Evolutionary conservation across 2,888 invertebrate genomes (phyloP).

Genomic region (Theretra japonica): DNA sequence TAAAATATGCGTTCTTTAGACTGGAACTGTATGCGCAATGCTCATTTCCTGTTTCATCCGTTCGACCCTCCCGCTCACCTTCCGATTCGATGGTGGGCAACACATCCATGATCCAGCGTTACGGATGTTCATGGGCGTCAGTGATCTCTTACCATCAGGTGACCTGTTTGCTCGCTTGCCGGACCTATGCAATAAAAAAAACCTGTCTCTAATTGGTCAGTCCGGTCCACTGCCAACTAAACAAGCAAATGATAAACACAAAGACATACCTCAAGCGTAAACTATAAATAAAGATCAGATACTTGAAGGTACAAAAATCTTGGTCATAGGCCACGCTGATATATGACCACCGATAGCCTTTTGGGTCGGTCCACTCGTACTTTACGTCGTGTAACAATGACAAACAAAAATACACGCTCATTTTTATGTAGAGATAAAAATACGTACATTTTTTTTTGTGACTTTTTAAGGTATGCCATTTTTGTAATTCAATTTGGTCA

Average conservation of each 20-base stretch:
- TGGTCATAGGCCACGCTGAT: conserved; percentile 24
- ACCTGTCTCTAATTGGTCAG: no score
- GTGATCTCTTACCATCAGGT: no score
- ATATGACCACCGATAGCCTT: conserved; percentile 21
- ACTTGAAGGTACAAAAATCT: conserved; percentile 1
- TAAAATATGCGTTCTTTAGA: no score
- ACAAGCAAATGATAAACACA: no score
- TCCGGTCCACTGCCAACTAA: not conserved
- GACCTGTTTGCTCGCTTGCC: no score
- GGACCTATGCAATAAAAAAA: no score
- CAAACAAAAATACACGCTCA: conserved; percentile 20
- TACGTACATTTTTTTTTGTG: not conserved
- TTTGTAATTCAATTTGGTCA: not conserved
- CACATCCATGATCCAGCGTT: no score
- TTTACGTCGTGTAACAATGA: conserved; percentile 24
- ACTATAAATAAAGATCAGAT: conserved; percentile 20
- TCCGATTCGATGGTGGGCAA: no score
- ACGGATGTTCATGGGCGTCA: no score
- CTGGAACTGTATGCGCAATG: no score
- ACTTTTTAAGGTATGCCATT: not conserved
- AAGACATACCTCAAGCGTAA: not conserved
- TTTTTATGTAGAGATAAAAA: conserved; percentile 20
- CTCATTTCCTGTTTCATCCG: no score
- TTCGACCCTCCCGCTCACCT: no score
- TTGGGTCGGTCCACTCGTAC: conserved; percentile 5